Evolutionary conservation across 64 coral and sea anemone species (phyloP), one percentile per base, ranked within the genome.

Genomic region (Porites australiensis): DNA sequence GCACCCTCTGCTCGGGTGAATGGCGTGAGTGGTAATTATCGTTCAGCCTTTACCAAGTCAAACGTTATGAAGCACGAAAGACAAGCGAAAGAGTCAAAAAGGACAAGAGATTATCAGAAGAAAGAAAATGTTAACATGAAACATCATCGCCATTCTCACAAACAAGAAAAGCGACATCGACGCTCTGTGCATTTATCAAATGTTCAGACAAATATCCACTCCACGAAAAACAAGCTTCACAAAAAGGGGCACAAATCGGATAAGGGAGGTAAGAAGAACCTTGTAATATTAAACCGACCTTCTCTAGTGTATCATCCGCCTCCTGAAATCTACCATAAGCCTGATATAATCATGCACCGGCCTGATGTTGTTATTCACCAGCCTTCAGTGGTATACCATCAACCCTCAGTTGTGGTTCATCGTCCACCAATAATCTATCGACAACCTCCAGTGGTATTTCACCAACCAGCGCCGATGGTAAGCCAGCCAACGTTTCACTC

Each of bases 281-380:
- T 89, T 8, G 90, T 99, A 5, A 67, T 98, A 51, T 72, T 98
- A 47, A 94, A 93, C 74, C 75, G 94, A 19, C 91, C 98, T 21
- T 91, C 91, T 3, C 67, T 99, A 10, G 90, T 99, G 7, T 99
- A 96, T 54, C 98, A 99, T 73, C 91, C 98, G 14, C 98, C 98
- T n/a, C 91, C 98, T 27, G 98, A 99, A 48, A 77, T 99, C 4
- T 99, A 99, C 46, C 94, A 99, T 77, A 89, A 92, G 49, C 98
- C 98, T 14, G 95, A 95, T 58, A 66, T 99, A 16, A 77, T 99
- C 46, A 48, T 99, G 21, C 98, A 99, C 82, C 79, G 98, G 89
- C 98, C 98, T 18, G 94, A 99, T 70, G 75, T 99, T 8, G 91
- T 99, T 3, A 82, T 96, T 23, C 98, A 99, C 74, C 84, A 86